Percentiles rank a stretch among this genome's conserved stretches.
Conservation (phyloP, 2,797 vertebrate genomes). For the Setipinna tenuifilis region DNA sequence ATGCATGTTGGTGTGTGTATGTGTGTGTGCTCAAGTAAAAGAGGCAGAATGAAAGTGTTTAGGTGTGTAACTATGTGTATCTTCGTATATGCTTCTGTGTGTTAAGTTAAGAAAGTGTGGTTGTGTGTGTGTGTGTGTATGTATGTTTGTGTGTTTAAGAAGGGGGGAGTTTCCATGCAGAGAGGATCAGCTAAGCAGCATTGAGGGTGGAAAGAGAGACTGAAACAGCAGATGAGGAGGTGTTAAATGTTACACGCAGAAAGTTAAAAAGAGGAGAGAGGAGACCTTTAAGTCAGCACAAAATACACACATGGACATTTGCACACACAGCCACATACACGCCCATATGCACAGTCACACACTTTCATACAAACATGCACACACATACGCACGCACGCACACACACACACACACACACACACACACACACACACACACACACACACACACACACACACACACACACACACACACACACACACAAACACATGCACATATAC, state of each 20-base stretch:
- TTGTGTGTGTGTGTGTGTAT: slow-evolving; percentile 47
- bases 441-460: too few species aligned
- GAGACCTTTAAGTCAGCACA: slow-evolving; percentile 42
- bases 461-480: background rate
- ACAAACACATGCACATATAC: background rate
- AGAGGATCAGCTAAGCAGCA: slow-evolving; percentile 40
- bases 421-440: too few species aligned
- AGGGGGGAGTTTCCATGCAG: slow-evolving; percentile 53
- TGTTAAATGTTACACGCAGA: slow-evolving; percentile 44
- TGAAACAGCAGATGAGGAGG: slow-evolving; percentile 40
- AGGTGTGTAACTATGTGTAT: too few species aligned
- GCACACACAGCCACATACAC: background rate
- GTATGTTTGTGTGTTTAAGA: slow-evolving; percentile 19
- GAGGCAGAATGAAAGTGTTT: background rate
- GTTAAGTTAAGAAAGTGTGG: background rate
- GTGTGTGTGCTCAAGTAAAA: background rate
- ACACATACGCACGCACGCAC: too few species aligned
- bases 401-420: too few species aligned
- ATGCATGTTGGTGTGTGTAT: background rate
- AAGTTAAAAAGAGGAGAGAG: slow-evolving; percentile 41
- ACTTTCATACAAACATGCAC: too few species aligned
- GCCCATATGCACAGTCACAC: background rate
- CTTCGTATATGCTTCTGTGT: too few species aligned
- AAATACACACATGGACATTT: background rate
- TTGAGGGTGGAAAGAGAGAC: slow-evolving; percentile 42